A percentile compares a stretch with the other conserved stretches of the same genome.
These are phyloP conservation scores for Ibycter americanus DNA, from an alignment of 2,797 vertebrate genomes.

Conservation along the genomic window DNA sequence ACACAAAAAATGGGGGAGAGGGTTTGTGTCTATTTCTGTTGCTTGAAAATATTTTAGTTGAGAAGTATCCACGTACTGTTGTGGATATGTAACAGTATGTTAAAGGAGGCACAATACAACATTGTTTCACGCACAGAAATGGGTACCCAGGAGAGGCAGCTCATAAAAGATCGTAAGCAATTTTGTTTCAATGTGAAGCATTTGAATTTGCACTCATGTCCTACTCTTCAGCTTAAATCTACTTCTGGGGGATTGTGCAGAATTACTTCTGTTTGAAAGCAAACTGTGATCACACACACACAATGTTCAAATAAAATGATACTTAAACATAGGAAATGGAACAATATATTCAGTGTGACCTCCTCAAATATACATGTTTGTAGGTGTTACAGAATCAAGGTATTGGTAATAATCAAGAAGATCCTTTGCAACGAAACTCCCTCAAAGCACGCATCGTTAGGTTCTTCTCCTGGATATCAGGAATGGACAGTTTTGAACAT, in stretches of 20 bases:
- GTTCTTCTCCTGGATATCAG: slow-evolving; percentile 82
- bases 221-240: background rate
- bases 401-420: slow-evolving; percentile 77
- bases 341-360: background rate
- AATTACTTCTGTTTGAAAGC: background rate
- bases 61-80: background rate
- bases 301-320: background rate
- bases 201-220: background rate
- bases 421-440: slow-evolving; percentile 63
- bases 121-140: background rate
- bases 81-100: background rate
- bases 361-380: background rate
- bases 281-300: background rate
- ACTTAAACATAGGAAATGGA: background rate
- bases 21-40: background rate
- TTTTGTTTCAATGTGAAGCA: background rate
- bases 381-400: slow-evolving; percentile 71
- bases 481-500: slow-evolving; percentile 74
- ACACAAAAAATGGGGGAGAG: background rate
- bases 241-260: background rate
- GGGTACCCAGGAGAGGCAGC: background rate
- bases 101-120: background rate
- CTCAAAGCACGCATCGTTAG: slow-evolving; percentile 79
- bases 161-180: background rate
- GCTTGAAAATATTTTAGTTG: background rate